Evolutionary conservation across 2,113 vertebrate species (phyloP).

Genomic region (Enhydra lutris): DNA sequence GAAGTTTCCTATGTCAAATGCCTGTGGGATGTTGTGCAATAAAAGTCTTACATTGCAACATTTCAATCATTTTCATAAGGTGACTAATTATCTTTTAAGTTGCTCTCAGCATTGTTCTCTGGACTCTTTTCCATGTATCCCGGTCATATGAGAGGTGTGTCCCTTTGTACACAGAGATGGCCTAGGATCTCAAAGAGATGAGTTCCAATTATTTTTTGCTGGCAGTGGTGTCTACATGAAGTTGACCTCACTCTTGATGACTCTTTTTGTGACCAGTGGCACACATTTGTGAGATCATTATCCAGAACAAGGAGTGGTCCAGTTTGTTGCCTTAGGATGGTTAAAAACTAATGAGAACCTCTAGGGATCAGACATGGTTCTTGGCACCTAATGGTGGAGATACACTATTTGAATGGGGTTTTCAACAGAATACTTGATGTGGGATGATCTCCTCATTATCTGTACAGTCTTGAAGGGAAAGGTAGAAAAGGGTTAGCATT

Average conservation of each 20-base stretch:
- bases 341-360: background rate
- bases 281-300: constrained; percentile 16
- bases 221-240: background rate
- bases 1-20: constrained; percentile 16
- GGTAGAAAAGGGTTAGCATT: background rate
- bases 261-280: background rate
- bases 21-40: constrained; percentile 30
- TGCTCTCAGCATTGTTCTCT: constrained; percentile 33
- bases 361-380: background rate
- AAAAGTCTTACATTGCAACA: constrained; percentile 43
- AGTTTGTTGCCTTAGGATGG: background rate
- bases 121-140: background rate
- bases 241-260: background rate
- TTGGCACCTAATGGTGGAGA: background rate
- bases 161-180: background rate
- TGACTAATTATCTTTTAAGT: constrained; percentile 39
- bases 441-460: background rate
- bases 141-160: background rate
- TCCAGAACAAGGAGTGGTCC: background rate
- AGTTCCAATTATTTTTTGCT: background rate
- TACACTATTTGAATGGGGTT: background rate
- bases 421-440: background rate
- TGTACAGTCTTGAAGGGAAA: background rate
- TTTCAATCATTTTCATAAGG: constrained; percentile 48
- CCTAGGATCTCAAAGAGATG: background rate